Evolutionary conservation across 2,797 vertebrate genomes (phyloP), one percentile per base, ranked within the genome.

Genomic region (Danio albolineatus): DNA sequence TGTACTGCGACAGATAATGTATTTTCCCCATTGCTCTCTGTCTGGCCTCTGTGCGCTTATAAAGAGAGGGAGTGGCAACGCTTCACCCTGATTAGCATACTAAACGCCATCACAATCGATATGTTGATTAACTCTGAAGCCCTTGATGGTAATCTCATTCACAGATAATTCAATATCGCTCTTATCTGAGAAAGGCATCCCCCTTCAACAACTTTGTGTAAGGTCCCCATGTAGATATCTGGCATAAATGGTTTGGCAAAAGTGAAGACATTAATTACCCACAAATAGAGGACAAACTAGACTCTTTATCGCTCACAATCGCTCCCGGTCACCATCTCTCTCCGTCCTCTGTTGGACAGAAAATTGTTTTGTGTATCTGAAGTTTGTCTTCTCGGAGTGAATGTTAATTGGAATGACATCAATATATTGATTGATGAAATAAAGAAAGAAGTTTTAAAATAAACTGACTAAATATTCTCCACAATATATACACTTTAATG

Each of bases 181-280:
- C 88, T 90, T 92, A 92, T 92, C 90, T 82, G 80, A 80, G 69
- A 64, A 54, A 84, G 80, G 83, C 89, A 88, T 90, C 87, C 85
- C 62, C 66, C 85, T 79, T 71, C 82, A 85, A 78, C 78, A 83
- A 86, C 79, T 85, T 82, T 86, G 65, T 77, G 75, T 82, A 83
- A 70, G 80, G 76, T 82, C 78, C 43, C 67, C 78, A 62, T 78
- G 82, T 77, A 76, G 86, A 86, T 85, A 86, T 73, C 83, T 73
- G 77, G 48, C 64, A 83, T 28, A 80, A 77, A 82, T 60, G 64
- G 59, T 72, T 51, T 16, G 62, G 59, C 41, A 72, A 79, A 28
- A 86, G 76, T 79, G 60, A 80, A 81, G 83, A 87, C 85, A 82
- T 85, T 89, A 82, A 87, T 87, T 88, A 87, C 83, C 79, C 56